Evolutionary conservation across 2,797 vertebrate species (phyloP).

Genomic region (Sphenopsis melanotis): DNA sequence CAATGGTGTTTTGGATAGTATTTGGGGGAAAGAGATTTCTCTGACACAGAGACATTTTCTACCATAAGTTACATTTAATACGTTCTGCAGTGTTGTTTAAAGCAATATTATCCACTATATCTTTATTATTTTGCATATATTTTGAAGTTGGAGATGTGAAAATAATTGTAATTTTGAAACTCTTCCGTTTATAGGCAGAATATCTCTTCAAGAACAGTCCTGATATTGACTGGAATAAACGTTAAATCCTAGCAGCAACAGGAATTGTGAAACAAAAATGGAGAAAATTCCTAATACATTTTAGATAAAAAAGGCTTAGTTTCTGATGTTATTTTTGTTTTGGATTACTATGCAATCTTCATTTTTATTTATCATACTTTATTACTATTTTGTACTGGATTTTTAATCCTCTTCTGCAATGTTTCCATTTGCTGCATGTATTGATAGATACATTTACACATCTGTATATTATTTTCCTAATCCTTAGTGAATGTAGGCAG

Average conservation of each 20-base stretch:
- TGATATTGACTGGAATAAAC: constrained; percentile 58
- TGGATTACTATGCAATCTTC: neutral
- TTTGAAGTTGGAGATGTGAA: neutral
- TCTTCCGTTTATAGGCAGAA: constrained; percentile 83
- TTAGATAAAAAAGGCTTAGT: neutral
- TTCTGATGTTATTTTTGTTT: neutral
- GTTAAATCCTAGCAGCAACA: neutral
- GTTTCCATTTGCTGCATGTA: neutral
- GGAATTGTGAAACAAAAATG: neutral
- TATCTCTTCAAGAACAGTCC: constrained; percentile 88
- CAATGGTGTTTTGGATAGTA: neutral
- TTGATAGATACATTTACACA: neutral
- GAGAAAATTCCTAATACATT: neutral
- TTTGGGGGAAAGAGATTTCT: neutral
- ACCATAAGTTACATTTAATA: neutral
- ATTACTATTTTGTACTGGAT: neutral
- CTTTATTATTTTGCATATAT: neutral
- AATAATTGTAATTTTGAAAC: neutral
- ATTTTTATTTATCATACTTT: neutral
- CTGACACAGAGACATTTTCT: neutral
- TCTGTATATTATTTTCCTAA: neutral
- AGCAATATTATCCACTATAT: neutral
- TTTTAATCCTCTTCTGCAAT: neutral
- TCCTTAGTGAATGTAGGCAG: neutral
- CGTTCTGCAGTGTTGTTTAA: neutral